Conservation (phyloP, 2,888 invertebrate genomes). For the Eupithecia subfuscata region DNA sequence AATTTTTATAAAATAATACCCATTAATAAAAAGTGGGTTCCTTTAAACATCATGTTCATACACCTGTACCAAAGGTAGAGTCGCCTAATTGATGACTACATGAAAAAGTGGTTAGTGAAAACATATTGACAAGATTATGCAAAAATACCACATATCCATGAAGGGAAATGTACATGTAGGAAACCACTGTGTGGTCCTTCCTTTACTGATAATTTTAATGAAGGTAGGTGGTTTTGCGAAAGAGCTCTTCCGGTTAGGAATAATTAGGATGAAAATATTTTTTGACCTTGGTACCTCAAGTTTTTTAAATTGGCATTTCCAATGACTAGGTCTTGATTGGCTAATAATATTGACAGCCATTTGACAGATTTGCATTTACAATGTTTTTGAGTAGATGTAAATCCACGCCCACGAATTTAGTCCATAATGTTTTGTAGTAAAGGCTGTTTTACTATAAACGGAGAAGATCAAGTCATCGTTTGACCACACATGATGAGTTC, state of each 20-base stretch:
- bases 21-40: too few species aligned
- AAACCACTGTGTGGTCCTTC: background rate
- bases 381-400: background rate
- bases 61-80: background rate
- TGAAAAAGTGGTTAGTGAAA: constrained; percentile 2
- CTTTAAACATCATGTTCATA: too few species aligned
- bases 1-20: background rate
- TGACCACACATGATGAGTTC: constrained; percentile 58
- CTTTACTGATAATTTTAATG: background rate
- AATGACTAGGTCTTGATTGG: constrained; percentile 4
- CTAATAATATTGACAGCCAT: constrained; percentile 28
- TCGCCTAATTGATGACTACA: background rate
- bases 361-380: constrained; percentile 23
- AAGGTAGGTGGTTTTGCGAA: background rate
- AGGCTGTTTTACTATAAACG: constrained; percentile 29
- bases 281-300: background rate
- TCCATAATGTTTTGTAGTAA: constrained; percentile 22
- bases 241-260: background rate
- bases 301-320: background rate
- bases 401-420: constrained; percentile 16
- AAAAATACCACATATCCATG: background rate
- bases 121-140: background rate
- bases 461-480: constrained; percentile 34
- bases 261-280: background rate
- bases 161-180: background rate